These are phyloP conservation scores for Lithophane ornitopus DNA, from an alignment of 2,888 invertebrate genomes.

Conservation along the genomic window DNA sequence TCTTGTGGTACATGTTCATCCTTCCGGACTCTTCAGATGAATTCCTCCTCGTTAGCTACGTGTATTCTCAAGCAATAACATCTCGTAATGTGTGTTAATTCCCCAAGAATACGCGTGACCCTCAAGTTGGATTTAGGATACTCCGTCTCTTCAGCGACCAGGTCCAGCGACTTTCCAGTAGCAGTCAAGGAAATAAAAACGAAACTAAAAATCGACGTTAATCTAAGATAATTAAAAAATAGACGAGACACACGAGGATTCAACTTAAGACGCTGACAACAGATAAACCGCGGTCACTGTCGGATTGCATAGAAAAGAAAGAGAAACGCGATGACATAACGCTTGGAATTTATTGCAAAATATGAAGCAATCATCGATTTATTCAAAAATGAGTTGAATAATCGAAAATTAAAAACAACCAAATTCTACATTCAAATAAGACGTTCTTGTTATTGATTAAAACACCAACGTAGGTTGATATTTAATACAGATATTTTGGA, in stretches of 20 bases:
- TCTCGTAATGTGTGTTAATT: slow-evolving; percentile 98
- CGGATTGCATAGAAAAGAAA: too few species aligned
- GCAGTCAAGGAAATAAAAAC: neutral
- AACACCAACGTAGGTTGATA: too few species aligned
- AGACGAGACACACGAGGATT: slow-evolving; percentile 47
- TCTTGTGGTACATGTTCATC: slow-evolving; percentile 27
- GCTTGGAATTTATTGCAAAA: too few species aligned
- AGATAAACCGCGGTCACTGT: too few species aligned
- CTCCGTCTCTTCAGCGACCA: slow-evolving; percentile 62
- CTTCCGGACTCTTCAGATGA: slow-evolving; percentile 70
- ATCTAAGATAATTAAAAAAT: slow-evolving; percentile 6
- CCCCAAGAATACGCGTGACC: slow-evolving; percentile 99
- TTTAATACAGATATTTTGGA: too few species aligned
- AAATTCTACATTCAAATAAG: too few species aligned
- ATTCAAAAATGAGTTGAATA: too few species aligned
- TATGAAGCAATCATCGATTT: too few species aligned
- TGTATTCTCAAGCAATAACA: slow-evolving; percentile 99
- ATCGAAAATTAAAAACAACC: too few species aligned
- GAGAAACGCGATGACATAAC: too few species aligned
- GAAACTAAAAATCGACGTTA: slow-evolving; percentile 11
- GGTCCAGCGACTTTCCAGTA: neutral
- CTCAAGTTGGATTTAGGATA: slow-evolving; percentile 90
- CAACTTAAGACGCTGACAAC: too few species aligned
- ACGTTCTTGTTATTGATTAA: too few species aligned
- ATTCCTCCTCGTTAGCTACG: slow-evolving; percentile 96